Evolutionary conservation across 1,140 invertebrate genomes (phyloP), one percentile per base, ranked within the genome.

Genomic region (Mamestra configurata): DNA sequence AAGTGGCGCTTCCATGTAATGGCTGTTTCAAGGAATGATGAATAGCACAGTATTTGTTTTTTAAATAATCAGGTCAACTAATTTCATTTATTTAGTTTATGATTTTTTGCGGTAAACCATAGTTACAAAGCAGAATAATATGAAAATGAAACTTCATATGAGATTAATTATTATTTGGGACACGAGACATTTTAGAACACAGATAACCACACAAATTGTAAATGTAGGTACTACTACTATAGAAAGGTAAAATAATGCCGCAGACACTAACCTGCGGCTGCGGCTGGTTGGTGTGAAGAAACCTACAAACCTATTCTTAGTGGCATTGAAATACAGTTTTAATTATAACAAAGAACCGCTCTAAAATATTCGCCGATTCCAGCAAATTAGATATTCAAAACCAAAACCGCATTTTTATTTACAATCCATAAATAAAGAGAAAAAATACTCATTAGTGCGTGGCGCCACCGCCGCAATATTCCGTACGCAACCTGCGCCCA

Each of bases 401-500:
- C 37, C 43, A 37, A 31, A 6, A 1, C 13, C 13, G 15, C 13
- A 7, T 61, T 43, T 66, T 66, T 40, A 66, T 53, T 71, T 71
- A 35, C 46, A 51, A 71, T 35, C 20, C 10, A 53, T 51, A 51
- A 18, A 71, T 15, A 31, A 11, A 11, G 46, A 11, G 20, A 68
- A 68, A 43, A 71, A 53, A 20, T 40, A 46, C n/a, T 18, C 46
- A 71, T 71, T 53, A 71, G 27, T 18, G 24, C 5, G 27, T 71
- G 68, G 46, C 46, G 68, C 46, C 49, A 71, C 24, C 5, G 66
- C 46, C 1, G 18, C 40, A 27, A 31, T 5, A 20, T 8, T 43
- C 18, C 37, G 18, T n/a, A 27, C 40, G 66, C 43, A 27, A 51
- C 66, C 1, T 49, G 68, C 46, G 27, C 68, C 68, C 51, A 71